Base-by-base conservation (phyloP, 1,140 invertebrate species). In the Pygmarrhopalites habei region DNA sequence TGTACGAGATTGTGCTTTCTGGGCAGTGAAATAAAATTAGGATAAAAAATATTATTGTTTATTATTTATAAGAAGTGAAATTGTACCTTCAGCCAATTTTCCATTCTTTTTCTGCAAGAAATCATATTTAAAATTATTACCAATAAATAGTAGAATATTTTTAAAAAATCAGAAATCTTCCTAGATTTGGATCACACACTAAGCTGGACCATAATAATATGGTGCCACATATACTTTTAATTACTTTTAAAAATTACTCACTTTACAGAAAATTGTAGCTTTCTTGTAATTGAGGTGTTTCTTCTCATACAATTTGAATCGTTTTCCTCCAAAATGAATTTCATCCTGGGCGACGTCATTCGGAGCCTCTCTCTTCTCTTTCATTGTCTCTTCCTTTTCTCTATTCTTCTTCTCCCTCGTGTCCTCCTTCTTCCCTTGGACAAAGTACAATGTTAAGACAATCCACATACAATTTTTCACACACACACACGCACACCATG, bases 301-400 rank as follows among this genome's bases (percentile, higher is more conserved):
- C 55, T 68, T 71, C 44, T 71, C 69, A 53, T 52, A 71, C 30
- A 71, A 26, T 51, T 71, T 71, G 56, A 66, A 71, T 7, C 56
- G 28, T 53, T 68, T 71, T 41, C 43, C 23, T 5, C 66, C 64
- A 14, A 61, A 5, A 14, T 29, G 30, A 0, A 66, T 19, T 35
- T 64, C 66, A 57, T 60, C 28, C 12, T 21, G 28, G 29, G 3
- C 29, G 12, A 21, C n/a, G 29, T 55, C 41, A 12, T 32, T 29
- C 58, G 19, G 55, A 15, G 1, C 7, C 47, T 39, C n/a, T 35
- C 2, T 52, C 41, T 7, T 52, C 64, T 26, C 25, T 39, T 26
- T 26, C 32, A 25, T n/a, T 56, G 17, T 12, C 28, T 29, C 51
- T 57, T 41, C 30, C 4, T 25, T 25, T 55, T 49, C 32, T 62